phyloP scores from a whole-genome alignment of 2,797 vertebrate species.

The Hirundo rustica region DNA sequence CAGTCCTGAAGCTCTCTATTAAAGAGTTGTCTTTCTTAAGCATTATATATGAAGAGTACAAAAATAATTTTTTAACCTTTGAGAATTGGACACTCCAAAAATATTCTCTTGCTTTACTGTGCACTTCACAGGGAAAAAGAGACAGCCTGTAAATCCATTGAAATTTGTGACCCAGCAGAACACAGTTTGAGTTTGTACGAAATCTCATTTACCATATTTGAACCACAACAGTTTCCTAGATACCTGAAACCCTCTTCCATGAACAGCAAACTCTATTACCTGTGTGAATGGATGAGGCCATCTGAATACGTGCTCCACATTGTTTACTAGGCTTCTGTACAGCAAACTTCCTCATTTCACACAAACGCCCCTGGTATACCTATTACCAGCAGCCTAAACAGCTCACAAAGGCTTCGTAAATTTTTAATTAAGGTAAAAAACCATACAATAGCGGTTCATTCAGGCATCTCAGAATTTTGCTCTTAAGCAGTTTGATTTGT shows the following conservation, averaged over 20 bases:
- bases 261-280: background rate
- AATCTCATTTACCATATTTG: constrained; percentile 24
- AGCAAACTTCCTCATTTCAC: background rate
- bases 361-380: background rate
- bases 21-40: background rate
- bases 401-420: constrained; percentile 44
- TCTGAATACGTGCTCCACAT: background rate
- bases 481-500: constrained; percentile 13
- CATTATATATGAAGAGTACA: background rate
- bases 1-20: background rate
- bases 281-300: background rate
- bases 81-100: background rate
- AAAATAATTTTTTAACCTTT: constrained; percentile 22
- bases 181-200: background rate
- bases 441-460: constrained; percentile 7
- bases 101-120: background rate
- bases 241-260: background rate
- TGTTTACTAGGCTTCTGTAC: background rate
- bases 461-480: constrained; percentile 4
- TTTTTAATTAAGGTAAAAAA: constrained; percentile 69
- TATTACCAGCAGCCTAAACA: background rate
- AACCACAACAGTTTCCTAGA: background rate
- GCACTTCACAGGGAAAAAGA: background rate
- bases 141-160: background rate
- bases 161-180: constrained; percentile 16